These are phyloP conservation scores for Malaclemys terrapin DNA, from an alignment of 2,113 vertebrate genomes.

Conservation along the genomic window DNA sequence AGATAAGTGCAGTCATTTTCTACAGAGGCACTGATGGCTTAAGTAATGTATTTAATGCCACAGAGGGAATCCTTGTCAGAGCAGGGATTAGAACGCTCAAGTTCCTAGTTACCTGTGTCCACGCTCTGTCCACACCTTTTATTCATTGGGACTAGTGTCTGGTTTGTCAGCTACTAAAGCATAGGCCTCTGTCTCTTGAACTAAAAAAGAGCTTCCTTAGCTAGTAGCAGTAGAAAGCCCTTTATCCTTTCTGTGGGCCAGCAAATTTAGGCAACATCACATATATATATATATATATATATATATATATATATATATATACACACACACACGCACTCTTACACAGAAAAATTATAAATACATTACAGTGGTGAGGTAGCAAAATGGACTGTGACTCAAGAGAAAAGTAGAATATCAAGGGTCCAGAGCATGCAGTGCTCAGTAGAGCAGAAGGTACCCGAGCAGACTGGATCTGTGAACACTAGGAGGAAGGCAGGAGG, in stretches of 20 bases:
- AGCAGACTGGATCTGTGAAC: not conserved
- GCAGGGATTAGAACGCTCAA: rapidly evolving
- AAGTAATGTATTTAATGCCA: rapidly evolving
- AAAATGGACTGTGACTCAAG: not conserved
- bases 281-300: no score
- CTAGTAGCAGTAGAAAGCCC: not conserved
- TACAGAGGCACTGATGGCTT: not conserved
- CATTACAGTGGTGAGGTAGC: not conserved
- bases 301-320: no score
- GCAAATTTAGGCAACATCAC: not conserved
- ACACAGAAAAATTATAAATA: not conserved
- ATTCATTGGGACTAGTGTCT: not conserved
- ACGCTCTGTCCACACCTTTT: not conserved
- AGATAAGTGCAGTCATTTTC: not conserved
- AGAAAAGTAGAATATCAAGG: not conserved
- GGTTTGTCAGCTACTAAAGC: not conserved
- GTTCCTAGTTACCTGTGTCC: not conserved
- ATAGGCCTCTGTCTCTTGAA: not conserved
- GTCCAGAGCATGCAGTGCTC: not conserved
- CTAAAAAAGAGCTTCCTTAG: not conserved
- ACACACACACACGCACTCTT: no score
- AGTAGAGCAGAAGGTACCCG: not conserved
- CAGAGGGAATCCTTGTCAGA: not conserved
- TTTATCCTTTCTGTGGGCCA: not conserved
- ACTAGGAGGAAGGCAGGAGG: not conserved